These are phyloP conservation scores for Tapera naevia DNA, from an alignment of 2,797 vertebrate genomes.

Conservation along the genomic window DNA sequence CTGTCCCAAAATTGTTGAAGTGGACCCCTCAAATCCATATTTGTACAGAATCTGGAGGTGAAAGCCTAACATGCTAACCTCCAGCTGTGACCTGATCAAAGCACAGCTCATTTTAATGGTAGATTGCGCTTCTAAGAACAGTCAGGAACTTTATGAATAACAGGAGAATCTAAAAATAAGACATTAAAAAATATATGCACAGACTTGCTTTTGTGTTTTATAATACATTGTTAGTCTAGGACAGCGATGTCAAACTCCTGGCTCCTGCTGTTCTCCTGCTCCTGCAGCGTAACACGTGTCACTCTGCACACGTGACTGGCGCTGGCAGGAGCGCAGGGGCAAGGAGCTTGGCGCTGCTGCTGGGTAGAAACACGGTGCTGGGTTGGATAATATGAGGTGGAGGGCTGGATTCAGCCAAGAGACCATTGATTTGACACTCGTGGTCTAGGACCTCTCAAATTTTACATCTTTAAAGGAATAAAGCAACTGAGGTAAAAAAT, in stretches of 20 bases:
- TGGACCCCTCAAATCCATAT: background rate
- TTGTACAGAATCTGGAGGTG: conserved; percentile 22
- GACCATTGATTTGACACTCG: no score
- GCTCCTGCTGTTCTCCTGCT: no score
- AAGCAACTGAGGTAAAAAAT: background rate
- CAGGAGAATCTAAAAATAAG: background rate
- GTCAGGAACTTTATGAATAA: conserved; percentile 24
- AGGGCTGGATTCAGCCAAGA: no score
- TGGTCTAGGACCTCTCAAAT: background rate
- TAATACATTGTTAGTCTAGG: background rate
- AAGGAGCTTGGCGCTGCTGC: no score
- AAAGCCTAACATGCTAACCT: conserved; percentile 30
- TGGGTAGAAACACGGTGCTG: no score
- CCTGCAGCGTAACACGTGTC: no score
- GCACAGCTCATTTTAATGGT: conserved; percentile 25
- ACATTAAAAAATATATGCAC: background rate
- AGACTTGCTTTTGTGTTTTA: conserved; percentile 18
- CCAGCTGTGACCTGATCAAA: conserved; percentile 53
- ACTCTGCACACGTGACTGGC: no score
- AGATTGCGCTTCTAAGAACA: conserved; percentile 27
- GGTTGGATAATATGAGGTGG: no score
- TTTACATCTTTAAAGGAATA: background rate
- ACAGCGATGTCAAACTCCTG: background rate
- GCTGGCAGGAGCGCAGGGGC: no score
- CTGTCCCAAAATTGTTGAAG: conserved; percentile 16